These are phyloP conservation scores for Cacoxenus indagator DNA, from an alignment of 2,888 invertebrate species.

Conservation along the genomic window DNA sequence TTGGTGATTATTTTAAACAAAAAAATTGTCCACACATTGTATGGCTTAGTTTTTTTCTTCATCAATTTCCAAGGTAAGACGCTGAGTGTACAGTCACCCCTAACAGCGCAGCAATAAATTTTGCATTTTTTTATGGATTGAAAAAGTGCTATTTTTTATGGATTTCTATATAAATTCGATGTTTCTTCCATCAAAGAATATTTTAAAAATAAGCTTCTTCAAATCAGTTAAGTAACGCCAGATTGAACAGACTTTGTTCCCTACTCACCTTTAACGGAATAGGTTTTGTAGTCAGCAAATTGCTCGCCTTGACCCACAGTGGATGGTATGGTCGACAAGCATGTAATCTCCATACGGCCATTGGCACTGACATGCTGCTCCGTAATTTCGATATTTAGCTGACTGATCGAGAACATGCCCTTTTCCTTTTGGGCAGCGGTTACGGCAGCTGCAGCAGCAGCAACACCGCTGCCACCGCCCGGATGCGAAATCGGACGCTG, in stretches of 20 bases:
- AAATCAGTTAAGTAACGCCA: constrained; percentile 39
- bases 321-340: constrained; percentile 84
- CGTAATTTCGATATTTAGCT: constrained; percentile 81
- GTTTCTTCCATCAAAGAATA: too few relatives aligned
- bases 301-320: constrained; percentile 79
- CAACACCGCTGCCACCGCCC: constrained; percentile 65
- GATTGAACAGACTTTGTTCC: constrained; percentile 4
- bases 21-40: too few relatives aligned
- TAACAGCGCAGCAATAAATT: too few relatives aligned
- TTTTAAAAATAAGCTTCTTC: too few relatives aligned
- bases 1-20: too few relatives aligned
- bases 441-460: constrained; percentile 66
- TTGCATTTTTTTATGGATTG: too few relatives aligned
- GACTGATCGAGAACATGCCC: constrained; percentile 75
- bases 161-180: too few relatives aligned
- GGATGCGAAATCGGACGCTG: constrained; percentile 61
- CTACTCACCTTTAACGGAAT: constrained; percentile 79
- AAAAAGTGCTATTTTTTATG: too few relatives aligned
- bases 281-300: constrained; percentile 81
- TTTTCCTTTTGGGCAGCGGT: constrained; percentile 64
- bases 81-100: too few relatives aligned
- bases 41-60: too few relatives aligned
- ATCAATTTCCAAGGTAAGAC: too few relatives aligned
- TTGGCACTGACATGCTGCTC: constrained; percentile 80
- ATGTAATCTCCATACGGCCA: constrained; percentile 80